phyloP scores from a whole-genome alignment of 2,113 vertebrate genomes.

The Aramus guarauna region DNA sequence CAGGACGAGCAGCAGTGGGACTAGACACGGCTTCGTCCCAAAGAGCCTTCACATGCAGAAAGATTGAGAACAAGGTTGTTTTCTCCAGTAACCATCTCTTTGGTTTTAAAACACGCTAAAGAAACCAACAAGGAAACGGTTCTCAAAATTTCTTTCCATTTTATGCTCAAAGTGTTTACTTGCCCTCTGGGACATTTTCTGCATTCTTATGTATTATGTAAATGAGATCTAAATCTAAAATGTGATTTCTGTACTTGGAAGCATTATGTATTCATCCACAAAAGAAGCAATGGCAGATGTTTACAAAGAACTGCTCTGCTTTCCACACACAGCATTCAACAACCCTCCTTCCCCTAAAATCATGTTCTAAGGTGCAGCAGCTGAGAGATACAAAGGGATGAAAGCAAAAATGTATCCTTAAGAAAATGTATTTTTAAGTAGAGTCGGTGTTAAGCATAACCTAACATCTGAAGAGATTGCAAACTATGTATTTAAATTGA shows the following conservation, averaged over 20 bases:
- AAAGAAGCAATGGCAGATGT: conserved; percentile 26
- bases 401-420: neutral
- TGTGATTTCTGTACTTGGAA: conserved; percentile 41
- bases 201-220: conserved; percentile 52
- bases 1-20: neutral
- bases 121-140: conserved; percentile 13
- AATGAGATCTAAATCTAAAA: conserved; percentile 70
- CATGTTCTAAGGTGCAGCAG: neutral
- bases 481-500: neutral
- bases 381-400: neutral
- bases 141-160: conserved; percentile 28
- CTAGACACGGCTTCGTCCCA: neutral
- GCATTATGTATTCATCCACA: conserved; percentile 8
- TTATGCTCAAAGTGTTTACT: conserved; percentile 48
- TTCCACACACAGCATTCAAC: neutral
- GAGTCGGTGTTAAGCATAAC: neutral
- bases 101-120: neutral
- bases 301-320: conserved; percentile 14
- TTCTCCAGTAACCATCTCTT: neutral
- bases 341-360: neutral
- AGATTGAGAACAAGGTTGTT: neutral
- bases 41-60: neutral
- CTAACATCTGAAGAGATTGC: neutral
- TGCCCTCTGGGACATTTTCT: conserved; percentile 48
- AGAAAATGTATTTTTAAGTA: neutral